phyloP scores from a whole-genome alignment of 2,113 vertebrate genomes.

The Stegostoma tigrinum region DNA sequence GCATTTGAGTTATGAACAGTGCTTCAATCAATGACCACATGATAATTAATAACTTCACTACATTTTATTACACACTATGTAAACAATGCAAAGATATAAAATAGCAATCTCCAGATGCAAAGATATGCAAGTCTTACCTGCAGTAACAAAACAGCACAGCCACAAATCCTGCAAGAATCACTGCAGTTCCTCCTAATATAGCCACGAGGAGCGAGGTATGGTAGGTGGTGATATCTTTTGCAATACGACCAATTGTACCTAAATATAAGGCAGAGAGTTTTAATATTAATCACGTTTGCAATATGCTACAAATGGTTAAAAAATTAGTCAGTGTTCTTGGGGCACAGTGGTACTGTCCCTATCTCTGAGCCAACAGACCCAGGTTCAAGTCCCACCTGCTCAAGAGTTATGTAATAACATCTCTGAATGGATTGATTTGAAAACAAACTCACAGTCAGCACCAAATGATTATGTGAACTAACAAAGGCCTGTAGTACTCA shows the following conservation, averaged over 20 bases:
- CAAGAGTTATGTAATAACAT: too few relatives aligned
- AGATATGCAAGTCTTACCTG: conserved; percentile 61
- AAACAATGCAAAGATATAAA: not conserved
- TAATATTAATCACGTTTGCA: conserved; percentile 36
- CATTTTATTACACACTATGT: not conserved
- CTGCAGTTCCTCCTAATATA: conserved; percentile 76
- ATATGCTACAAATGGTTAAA: too few relatives aligned
- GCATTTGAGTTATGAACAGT: not conserved
- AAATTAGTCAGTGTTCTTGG: too few relatives aligned
- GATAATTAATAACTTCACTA: not conserved
- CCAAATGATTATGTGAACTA: not conserved
- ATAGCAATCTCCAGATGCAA: not conserved
- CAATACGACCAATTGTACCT: conserved; percentile 65
- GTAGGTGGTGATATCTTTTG: conserved; percentile 73
- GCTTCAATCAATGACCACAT: not conserved
- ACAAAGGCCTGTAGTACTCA: not conserved
- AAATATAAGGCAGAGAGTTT: conserved; percentile 41
- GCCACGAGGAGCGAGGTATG: conserved; percentile 80
- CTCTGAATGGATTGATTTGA: too few relatives aligned
- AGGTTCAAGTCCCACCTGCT: too few relatives aligned
- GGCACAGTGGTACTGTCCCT: too few relatives aligned
- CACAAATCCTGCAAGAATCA: conserved; percentile 75
- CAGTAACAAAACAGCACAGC: conserved; percentile 83
- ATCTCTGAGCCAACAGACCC: too few relatives aligned
- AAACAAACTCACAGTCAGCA: not conserved